Percentiles rank a stretch among this genome's conserved stretches.
Conservation (phyloP, 1,140 invertebrate genomes). For the Bathynomus jamesi region DNA sequence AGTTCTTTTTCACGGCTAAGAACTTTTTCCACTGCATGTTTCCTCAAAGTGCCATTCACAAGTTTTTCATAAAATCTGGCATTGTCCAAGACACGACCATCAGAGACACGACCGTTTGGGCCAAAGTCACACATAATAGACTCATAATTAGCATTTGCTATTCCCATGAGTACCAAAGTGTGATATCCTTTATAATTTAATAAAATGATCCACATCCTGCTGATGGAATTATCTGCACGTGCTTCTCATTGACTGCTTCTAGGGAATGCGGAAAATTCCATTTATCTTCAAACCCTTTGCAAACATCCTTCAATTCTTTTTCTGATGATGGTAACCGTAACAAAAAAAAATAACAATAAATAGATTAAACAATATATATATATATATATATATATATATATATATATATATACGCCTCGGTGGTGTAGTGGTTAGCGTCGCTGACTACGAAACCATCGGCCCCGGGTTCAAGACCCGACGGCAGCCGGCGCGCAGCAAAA, state of each 20-base stretch:
- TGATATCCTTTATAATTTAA: constrained; percentile 10
- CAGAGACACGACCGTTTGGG: background rate
- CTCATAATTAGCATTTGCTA: constrained; percentile 4
- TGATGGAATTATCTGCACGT: background rate
- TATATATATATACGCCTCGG: too few relatives aligned
- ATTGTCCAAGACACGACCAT: background rate
- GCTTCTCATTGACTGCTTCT: background rate
- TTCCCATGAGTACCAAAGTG: background rate
- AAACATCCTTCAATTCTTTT: background rate
- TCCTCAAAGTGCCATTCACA: background rate
- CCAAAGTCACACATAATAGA: background rate
- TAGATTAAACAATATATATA: too few relatives aligned
- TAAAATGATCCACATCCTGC: background rate
- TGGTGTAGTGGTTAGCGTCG: too few relatives aligned
- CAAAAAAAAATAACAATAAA: background rate
- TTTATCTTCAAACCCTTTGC: background rate
- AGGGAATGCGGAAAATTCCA: constrained; percentile 9
- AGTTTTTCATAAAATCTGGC: background rate
- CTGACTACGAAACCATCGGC: too few relatives aligned
- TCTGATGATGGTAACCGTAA: background rate
- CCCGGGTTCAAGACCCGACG: too few relatives aligned
- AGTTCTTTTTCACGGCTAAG: background rate
- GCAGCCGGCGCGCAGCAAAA: too few relatives aligned
- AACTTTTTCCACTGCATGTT: background rate
- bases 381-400: too few relatives aligned